phyloP scores from a whole-genome alignment of 2,797 vertebrate genomes.

The Galagoides demidoff region DNA sequence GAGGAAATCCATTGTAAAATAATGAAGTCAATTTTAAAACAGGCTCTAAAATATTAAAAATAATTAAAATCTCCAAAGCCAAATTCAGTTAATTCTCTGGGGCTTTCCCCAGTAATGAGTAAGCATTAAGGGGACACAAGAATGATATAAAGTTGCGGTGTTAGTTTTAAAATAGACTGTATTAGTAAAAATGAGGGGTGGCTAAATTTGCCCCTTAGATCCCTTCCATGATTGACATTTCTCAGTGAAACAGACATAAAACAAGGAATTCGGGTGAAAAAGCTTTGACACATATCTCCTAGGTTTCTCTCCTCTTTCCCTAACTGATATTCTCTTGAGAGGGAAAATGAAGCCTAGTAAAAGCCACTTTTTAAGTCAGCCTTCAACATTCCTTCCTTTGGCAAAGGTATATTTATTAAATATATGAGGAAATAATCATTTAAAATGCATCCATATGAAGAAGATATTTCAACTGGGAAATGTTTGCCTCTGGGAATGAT shows the following conservation, averaged over 20 bases:
- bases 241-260: background rate
- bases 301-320: background rate
- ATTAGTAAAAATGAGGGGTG: background rate
- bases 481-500: background rate
- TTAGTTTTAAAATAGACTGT: background rate
- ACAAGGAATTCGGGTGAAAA: background rate
- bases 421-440: background rate
- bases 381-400: background rate
- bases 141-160: background rate
- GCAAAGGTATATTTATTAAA: background rate
- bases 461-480: background rate
- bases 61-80: background rate
- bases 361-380: background rate
- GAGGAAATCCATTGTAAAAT: background rate
- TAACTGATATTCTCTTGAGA: background rate
- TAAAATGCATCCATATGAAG: background rate
- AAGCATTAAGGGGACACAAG: background rate
- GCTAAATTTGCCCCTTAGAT: background rate
- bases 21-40: background rate
- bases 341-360: constrained; percentile 14
- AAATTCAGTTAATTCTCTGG: background rate
- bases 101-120: background rate
- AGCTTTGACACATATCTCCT: background rate
- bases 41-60: background rate
- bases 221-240: background rate